Evolutionary conservation across 2,888 invertebrate species (phyloP), one percentile per base, ranked within the genome.

Genomic region (Leptopilina myrica): DNA sequence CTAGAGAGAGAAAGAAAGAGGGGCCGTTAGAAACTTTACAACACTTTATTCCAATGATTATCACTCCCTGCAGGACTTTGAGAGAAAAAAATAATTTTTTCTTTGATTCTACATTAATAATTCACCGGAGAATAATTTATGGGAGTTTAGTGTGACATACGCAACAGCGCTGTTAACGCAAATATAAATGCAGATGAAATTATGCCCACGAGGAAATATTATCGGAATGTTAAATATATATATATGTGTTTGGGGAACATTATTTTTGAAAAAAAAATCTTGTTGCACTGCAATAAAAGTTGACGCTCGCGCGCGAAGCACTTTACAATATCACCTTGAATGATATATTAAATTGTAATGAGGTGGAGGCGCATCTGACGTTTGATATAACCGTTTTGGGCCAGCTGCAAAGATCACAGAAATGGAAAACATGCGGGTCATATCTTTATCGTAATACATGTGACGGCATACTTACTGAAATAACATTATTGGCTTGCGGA

Each of bases 331-430:
- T 73, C 33, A 73, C 73, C 33, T 73, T 73, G 56, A 11, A 56
- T 73, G 56, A 73, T 73, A 56, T 73, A 73, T 53, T 56, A 73
- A 73, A 56, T 33, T 80, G 80, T 83, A 84, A 83, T 81, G 83
- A 84, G 81, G 81, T 78, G 59, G 78, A 82, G 81, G 81, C 83
- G 82, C 82, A 83, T 81, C 80, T 79, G 81, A 79, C 81, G 84
- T 84, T 83, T 84, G 82, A 83, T 73, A 73, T 84, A 86, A 87
- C 85, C 85, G 85, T 81, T 79, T 69, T 77, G 82, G 79, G 84
- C 81, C 88, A 88, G 85, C 87, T 88, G 88, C 87, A 84, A 85
- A 84, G 85, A 86, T 80, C 83, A 79, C 83, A 82, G 76, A 77
- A 77, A 76, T 78, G 81, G 82, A 84, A 82, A 83, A 85, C 80